phyloP scores from a whole-genome alignment of 1,140 invertebrate species.

The Leptinotarsa defecta region DNA sequence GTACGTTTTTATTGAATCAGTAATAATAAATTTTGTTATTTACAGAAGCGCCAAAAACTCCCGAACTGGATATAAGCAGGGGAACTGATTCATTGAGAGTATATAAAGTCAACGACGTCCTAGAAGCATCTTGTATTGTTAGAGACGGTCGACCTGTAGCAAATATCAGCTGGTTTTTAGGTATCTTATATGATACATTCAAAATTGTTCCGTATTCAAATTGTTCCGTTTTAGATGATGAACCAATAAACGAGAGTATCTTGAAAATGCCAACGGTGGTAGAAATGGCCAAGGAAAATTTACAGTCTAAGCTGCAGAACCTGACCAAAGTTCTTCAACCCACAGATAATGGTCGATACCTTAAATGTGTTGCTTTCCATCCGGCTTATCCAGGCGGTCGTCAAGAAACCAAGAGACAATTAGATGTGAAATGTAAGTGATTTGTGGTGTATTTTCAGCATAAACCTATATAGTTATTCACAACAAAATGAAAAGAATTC shows the following conservation, averaged over 20 bases:
- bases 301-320: slow-evolving; percentile 67
- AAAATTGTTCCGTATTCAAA: not conserved
- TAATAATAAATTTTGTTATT: too few relatives aligned
- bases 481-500: too few relatives aligned
- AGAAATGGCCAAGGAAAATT: slow-evolving; percentile 56
- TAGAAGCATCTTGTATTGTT: slow-evolving; percentile 69
- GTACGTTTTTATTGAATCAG: too few relatives aligned
- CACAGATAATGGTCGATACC: slow-evolving; percentile 67
- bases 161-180: slow-evolving; percentile 71
- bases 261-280: slow-evolving; percentile 60
- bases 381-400: slow-evolving; percentile 60
- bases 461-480: not conserved
- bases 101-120: slow-evolving; percentile 64
- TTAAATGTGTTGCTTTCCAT: slow-evolving; percentile 70
- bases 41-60: slow-evolving; percentile 64
- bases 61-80: slow-evolving; percentile 61
- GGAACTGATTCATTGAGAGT: slow-evolving; percentile 54
- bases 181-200: slow-evolving; percentile 53
- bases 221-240: slow-evolving; percentile 59
- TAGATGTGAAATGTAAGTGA: slow-evolving; percentile 68
- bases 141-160: slow-evolving; percentile 71
- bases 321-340: slow-evolving; percentile 64
- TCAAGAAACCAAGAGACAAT: slow-evolving; percentile 57
- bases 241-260: slow-evolving; percentile 61
- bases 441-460: not conserved